Evolutionary conservation across 2,113 vertebrate species (phyloP).

Genomic region (Albula goreensis): DNA sequence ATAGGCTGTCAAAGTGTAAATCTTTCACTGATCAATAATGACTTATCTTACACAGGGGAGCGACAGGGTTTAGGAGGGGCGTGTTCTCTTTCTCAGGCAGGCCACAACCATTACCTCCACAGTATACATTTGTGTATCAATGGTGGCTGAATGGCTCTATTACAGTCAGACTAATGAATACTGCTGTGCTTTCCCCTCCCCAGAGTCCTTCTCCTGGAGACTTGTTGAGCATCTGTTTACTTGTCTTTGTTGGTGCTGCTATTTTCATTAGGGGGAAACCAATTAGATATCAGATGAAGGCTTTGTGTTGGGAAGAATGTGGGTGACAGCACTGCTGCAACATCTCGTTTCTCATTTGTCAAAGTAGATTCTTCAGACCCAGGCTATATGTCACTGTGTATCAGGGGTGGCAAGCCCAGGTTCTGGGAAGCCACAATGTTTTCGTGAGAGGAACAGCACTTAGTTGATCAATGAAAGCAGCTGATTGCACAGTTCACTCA

Average conservation of each 20-base stretch:
- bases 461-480: no score
- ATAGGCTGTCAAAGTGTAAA: constrained; percentile 4
- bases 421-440: neutral
- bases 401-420: no score
- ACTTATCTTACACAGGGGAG: neutral
- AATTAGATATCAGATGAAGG: neutral
- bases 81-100: constrained; percentile 18
- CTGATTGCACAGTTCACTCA: no score
- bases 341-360: neutral
- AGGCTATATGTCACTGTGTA: neutral
- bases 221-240: constrained; percentile 8
- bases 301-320: neutral
- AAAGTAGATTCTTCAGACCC: neutral
- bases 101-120: constrained; percentile 47
- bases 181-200: neutral
- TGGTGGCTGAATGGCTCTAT: constrained; percentile 61
- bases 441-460: neutral
- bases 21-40: constrained; percentile 17
- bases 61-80: no score
- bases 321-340: neutral
- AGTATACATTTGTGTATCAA: constrained; percentile 69
- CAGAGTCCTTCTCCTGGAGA: neutral
- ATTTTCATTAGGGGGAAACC: neutral
- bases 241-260: neutral
- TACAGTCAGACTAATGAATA: constrained; percentile 43